Conservation (phyloP, 2,888 invertebrate genomes). For the Macrostomum cliftonense region DNA sequence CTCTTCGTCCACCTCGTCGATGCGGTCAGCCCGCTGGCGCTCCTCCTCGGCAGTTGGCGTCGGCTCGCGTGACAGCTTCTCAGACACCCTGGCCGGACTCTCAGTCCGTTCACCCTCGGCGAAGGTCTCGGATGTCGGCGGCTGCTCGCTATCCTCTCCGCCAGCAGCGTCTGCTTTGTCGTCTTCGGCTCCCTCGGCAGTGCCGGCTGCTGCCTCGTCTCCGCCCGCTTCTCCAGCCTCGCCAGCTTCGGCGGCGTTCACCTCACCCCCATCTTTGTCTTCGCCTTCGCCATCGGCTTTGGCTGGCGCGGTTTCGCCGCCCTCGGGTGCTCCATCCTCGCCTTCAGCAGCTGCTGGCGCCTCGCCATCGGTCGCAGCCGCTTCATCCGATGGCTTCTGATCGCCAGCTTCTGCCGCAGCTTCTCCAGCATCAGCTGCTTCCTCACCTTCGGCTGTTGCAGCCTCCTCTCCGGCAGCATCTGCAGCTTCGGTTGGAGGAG, state of each 20-base stretch:
- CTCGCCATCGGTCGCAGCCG: not conserved
- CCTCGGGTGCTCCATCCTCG: too few relatives aligned
- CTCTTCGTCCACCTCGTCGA: not conserved
- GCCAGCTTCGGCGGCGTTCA: too few relatives aligned
- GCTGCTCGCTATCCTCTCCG: constrained; percentile 4
- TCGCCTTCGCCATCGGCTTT: too few relatives aligned
- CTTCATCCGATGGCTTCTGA: constrained; percentile 13
- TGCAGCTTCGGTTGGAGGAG: constrained; percentile 21
- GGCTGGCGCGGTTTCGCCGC: too few relatives aligned
- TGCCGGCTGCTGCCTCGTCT: constrained; percentile 5
- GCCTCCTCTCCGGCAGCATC: constrained; percentile 21
- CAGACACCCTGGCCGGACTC: constrained; percentile 21
- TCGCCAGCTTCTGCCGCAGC: constrained; percentile 15
- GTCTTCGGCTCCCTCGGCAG: not conserved
- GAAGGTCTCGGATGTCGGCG: not conserved
- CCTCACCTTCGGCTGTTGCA: constrained; percentile 14
- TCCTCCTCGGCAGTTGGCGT: constrained; percentile 18
- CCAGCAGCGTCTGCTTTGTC: constrained; percentile 9
- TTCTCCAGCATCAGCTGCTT: constrained; percentile 15
- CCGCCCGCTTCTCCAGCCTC: constrained; percentile 1
- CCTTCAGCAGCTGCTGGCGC: constrained; percentile 5
- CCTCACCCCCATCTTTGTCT: too few relatives aligned
- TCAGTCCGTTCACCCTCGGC: constrained; percentile 18
- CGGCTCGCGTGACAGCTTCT: constrained; percentile 25
- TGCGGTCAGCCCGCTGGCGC: not conserved